phyloP scores from a whole-genome alignment of 2,113 vertebrate genomes.

The Ophthalmolycus amberensis region DNA sequence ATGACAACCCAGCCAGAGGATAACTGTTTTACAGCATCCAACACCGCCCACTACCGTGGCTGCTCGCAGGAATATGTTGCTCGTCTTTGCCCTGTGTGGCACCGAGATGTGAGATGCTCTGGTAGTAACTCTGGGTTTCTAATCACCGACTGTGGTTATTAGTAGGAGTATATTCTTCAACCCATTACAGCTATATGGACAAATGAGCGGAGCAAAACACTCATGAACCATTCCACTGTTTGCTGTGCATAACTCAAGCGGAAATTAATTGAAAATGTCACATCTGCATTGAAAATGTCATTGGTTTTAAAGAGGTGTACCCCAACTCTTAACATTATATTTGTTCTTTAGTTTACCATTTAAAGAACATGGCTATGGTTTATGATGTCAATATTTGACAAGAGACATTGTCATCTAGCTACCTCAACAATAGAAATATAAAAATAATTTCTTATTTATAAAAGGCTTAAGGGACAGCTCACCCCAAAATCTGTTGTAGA shows the following conservation, averaged over 20 bases:
- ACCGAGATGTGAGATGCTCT: conserved; percentile 14
- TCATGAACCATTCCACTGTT: conserved; percentile 24
- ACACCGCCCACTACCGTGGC: conserved; percentile 30
- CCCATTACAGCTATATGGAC: neutral
- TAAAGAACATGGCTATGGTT: neutral
- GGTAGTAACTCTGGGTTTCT: conserved; percentile 9
- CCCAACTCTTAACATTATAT: neutral
- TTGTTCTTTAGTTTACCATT: neutral
- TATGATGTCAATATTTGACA: neutral
- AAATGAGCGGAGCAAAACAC: conserved; percentile 1
- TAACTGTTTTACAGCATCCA: conserved; percentile 76
- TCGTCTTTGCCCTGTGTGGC: conserved; percentile 25
- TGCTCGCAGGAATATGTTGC: conserved; percentile 47
- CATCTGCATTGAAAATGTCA: conserved; percentile 50
- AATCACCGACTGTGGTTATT: conserved; percentile 10
- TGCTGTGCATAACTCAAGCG: conserved; percentile 10
- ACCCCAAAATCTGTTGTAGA: neutral
- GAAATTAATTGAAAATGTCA: conserved; percentile 53
- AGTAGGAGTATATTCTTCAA: neutral
- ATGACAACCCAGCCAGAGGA: conserved; percentile 83
- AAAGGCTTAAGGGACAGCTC: neutral
- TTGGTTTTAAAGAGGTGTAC: conserved; percentile 24
- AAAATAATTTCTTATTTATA: neutral
- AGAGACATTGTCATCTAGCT: neutral
- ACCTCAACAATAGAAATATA: neutral